Conservation (phyloP, 2,113 vertebrate genomes). For the Chiloscyllium plagiosum region DNA sequence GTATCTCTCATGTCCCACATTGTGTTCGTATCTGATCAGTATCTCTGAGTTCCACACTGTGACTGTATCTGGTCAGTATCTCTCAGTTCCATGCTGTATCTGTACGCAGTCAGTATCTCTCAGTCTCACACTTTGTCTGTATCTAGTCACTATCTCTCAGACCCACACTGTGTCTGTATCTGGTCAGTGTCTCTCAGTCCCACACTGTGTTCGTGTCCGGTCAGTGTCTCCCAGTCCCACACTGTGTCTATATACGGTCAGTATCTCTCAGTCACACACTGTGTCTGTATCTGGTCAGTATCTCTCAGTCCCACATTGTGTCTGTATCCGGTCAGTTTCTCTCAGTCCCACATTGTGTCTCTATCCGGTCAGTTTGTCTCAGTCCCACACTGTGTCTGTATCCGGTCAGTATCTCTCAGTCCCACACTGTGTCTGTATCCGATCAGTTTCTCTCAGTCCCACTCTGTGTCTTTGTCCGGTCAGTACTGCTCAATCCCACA, state of each 20-base stretch:
- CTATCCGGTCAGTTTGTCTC: not conserved
- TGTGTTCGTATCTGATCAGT: too few relatives aligned
- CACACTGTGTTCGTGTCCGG: not conserved
- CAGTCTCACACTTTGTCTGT: not conserved
- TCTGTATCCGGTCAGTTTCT: not conserved
- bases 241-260: not conserved
- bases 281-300: not conserved
- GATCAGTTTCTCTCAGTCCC: too few relatives aligned
- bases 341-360: not conserved
- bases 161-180: not conserved
- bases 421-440: too few relatives aligned
- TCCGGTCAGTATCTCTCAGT: not conserved
- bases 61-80: too few relatives aligned
- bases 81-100: not conserved
- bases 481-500: too few relatives aligned
- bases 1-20: too few relatives aligned
- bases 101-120: not conserved
- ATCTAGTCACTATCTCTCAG: not conserved
- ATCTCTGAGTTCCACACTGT: too few relatives aligned
- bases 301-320: not conserved
- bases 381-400: not conserved
- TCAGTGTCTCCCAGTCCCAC: not conserved
- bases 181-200: not conserved
- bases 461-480: too few relatives aligned
- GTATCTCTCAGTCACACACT: too few relatives aligned